Conservation (phyloP, 2,113 vertebrate species). For the Heliornis fulica region DNA sequence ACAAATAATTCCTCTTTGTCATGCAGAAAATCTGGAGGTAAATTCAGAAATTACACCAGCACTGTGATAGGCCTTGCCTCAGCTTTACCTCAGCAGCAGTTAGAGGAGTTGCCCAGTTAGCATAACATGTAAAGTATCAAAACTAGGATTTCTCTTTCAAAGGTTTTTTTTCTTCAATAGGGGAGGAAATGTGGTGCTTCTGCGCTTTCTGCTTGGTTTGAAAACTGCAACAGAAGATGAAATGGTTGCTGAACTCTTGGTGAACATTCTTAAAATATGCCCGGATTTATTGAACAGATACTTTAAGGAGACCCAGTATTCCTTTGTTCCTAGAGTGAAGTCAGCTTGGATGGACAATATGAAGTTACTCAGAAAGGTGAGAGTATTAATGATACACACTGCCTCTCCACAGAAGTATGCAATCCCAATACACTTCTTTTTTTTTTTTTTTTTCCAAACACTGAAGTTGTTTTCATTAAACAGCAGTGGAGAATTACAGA, state of each 20-base stretch:
- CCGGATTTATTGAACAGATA: conserved; percentile 89
- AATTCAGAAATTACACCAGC: background rate
- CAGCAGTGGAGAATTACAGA: background rate
- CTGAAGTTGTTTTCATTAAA: background rate
- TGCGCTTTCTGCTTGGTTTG: conserved; percentile 89
- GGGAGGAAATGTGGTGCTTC: conserved; percentile 88
- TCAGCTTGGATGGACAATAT: conserved; percentile 90
- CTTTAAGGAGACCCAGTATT: conserved; percentile 88
- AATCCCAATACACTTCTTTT: background rate
- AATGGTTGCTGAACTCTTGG: conserved; percentile 85
- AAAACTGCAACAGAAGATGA: conserved; percentile 87
- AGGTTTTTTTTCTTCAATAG: conserved; percentile 62
- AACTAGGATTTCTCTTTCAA: background rate
- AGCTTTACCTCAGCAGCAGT: background rate
- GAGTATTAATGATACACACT: background rate
- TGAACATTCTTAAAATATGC: conserved; percentile 82
- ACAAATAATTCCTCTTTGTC: background rate
- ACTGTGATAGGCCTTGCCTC: background rate
- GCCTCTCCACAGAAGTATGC: background rate
- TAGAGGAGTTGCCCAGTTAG: background rate
- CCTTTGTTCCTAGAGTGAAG: conserved; percentile 84
- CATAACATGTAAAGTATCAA: background rate
- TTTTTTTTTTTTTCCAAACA: background rate
- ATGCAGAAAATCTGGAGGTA: background rate
- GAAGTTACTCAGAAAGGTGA: conserved; percentile 87